Base-by-base conservation (phyloP, 2,888 invertebrate genomes). In the Choristoneura rosaceana region DNA sequence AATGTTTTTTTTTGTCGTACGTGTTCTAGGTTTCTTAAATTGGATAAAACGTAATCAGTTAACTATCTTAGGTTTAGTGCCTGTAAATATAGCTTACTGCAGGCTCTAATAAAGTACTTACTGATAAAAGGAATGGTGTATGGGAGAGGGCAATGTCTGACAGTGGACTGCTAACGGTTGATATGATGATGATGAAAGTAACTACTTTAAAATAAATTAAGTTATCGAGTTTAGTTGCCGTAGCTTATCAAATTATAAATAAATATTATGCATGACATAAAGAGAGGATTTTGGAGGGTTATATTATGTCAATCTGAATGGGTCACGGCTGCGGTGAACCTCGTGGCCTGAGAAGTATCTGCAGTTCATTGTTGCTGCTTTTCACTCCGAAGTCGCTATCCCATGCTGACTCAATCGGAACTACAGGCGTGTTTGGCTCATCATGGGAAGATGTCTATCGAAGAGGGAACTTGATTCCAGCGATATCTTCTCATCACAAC, bases 391-490 rank as follows among this genome's bases (percentile, higher is more conserved):
- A 68, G 47, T 67, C 61, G 62, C 61, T 61, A 41, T 59, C 7
- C 65, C n/a, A 34, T 58, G 33, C 47, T 41, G 55, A 62, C 41
- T 41, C 45, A 47, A n/a, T 64, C 62, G 45, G 47, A 17, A 62
- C 38, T 58, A 25, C 55, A 63, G 55, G 55, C 34, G 45, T 34
- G 34, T 67, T 59, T 65, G 65, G 47, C 43, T 58, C 62, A 14
- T 62, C 62, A 47, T 15, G 67, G 62, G 63, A 74, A 63, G 64
- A 64, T 41, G 62, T 66, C 47, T 61, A 69, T 74, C 58, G 66
- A 67, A 67, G 67, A 67, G 69, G 75, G 62, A 73, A 75, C 50
- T 74, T 63, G 67, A 64, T 67, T 75, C 67, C 67, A 70, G 66
- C 43, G 69, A 74, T 45, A 74, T 50, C 47, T 12, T 66, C 33